Base-by-base conservation (phyloP, 2,888 invertebrate species). In the Megamerina dolium region DNA sequence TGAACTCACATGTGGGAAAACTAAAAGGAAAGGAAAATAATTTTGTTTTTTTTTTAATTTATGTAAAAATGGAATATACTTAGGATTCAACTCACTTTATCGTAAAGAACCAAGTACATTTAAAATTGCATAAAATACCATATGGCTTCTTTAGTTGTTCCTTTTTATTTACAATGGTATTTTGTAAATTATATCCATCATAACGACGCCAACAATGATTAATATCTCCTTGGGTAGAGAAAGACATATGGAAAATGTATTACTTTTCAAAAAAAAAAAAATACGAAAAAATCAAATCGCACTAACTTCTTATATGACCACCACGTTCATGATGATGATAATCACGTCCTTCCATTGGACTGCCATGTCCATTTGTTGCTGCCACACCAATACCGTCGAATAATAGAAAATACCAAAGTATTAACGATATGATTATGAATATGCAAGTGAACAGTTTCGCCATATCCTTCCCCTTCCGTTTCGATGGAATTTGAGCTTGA, bases 161-260 rank as follows among this genome's bases (percentile, higher is more conserved):
- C 56, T 66, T 68, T 46, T 69, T 66, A 48, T 68, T 66, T 49
- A 64, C 57, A 37, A 66, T 43, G 18, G 60, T 62, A 41, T 64
- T 68, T 52, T 67, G 67, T 33, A 66, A 60, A 52, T 68, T 68
- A 46, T 68, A 69, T 49, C 68, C 68, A 58, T 68, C 68, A 45
- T 68, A 68, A 37, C 68, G 66, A 14, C 68, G 65, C 68, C 68
- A 68, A 52, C 68, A 68, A 53, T 68, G 68, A 55, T 69, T 65
- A 38, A 67, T 59, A 51, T 68, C 67, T 41, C 68, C 68, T 68
- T 26, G 21, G 16, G 21, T 5, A 44, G 9, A 39, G 20, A 14
- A 21, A 37, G 13, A 27, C 20, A 20, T 33, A 35, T 27, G 41
- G 14, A 20, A 18, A 43, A 21, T 2, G 18, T 9, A 27, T n/a